phyloP scores from a whole-genome alignment of 2,888 invertebrate genomes.

The Troides aeacus region DNA sequence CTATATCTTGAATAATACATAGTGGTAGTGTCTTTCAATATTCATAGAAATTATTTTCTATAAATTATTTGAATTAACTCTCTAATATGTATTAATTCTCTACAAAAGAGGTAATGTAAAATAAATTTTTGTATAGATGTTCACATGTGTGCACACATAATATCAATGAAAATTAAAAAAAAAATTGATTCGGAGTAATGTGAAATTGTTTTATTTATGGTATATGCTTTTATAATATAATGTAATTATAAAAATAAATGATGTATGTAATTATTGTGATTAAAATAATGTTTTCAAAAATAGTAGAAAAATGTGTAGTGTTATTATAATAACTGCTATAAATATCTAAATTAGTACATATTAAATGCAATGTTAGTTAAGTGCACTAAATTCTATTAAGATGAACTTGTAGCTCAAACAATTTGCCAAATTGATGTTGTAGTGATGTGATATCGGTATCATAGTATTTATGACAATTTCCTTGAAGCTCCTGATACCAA shows the following conservation, averaged over 20 bases:
- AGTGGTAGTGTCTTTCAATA: constrained; percentile 33
- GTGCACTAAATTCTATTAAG: constrained; percentile 24
- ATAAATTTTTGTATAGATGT: background rate
- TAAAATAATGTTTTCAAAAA: no score
- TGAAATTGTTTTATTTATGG: background rate
- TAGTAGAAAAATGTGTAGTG: background rate
- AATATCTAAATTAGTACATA: background rate
- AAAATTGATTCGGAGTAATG: background rate
- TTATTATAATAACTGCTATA: background rate
- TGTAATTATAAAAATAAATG: background rate
- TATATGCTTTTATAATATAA: background rate
- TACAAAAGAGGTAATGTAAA: background rate
- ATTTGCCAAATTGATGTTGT: constrained; percentile 73
- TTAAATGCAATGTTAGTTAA: background rate
- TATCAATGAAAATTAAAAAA: background rate
- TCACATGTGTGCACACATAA: background rate
- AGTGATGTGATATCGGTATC: constrained; percentile 35
- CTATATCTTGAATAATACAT: constrained; percentile 34
- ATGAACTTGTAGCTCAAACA: constrained; percentile 60
- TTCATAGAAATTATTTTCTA: constrained; percentile 2
- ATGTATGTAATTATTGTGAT: no score
- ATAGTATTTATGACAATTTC: constrained; percentile 5
- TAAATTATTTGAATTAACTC: background rate
- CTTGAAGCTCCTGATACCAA: background rate
- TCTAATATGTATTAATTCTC: background rate